Percentiles rank a stretch among this genome's conserved stretches.
phyloP scores from a whole-genome alignment of 2,888 invertebrate species.

The Globia sparganii region DNA sequence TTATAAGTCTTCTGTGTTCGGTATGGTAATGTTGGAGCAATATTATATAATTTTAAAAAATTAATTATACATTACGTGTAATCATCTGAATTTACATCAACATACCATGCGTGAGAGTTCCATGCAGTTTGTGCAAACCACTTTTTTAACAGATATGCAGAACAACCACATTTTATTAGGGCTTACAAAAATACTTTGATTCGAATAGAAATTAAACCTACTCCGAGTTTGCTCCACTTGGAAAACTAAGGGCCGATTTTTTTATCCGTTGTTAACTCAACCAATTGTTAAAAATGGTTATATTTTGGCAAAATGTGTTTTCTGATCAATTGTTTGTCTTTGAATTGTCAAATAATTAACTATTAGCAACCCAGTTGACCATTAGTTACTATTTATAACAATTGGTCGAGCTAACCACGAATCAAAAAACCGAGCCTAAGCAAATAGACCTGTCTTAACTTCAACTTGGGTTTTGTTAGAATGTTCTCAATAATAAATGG shows the following conservation, averaged over 20 bases:
- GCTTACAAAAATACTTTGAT: background rate
- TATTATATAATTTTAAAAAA: background rate
- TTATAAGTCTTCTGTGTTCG: slow-evolving; percentile 48
- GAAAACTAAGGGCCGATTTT: too few relatives aligned
- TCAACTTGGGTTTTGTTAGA: background rate
- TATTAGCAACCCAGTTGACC: too few relatives aligned
- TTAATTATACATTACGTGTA: background rate
- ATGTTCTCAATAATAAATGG: background rate
- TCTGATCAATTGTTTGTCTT: too few relatives aligned
- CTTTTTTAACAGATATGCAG: too few relatives aligned
- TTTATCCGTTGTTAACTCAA: too few relatives aligned
- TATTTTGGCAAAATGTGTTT: too few relatives aligned
- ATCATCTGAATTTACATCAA: background rate
- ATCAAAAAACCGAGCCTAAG: too few relatives aligned
- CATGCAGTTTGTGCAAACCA: background rate
- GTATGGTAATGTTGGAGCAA: slow-evolving; percentile 10
- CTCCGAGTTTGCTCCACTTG: background rate
- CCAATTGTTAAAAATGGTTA: too few relatives aligned
- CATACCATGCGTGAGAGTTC: background rate
- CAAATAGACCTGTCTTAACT: background rate
- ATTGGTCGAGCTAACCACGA: too few relatives aligned
- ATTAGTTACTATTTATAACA: too few relatives aligned
- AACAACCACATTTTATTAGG: background rate
- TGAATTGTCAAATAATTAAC: too few relatives aligned
- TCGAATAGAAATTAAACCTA: background rate